phyloP scores from a whole-genome alignment of 2,113 vertebrate species.

The Girardinichthys multiradiatus region DNA sequence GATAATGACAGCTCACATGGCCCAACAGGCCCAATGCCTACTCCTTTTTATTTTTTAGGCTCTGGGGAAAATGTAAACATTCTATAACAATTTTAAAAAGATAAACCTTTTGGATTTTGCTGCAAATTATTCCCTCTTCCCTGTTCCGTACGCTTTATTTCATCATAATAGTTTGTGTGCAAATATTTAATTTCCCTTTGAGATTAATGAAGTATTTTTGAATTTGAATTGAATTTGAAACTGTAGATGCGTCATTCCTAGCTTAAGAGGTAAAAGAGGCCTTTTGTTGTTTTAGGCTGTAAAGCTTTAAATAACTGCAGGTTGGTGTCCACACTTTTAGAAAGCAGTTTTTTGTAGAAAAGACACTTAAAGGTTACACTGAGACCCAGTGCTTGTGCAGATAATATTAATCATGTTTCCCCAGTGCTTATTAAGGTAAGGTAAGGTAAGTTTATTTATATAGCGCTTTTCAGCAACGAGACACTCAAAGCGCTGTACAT shows the following conservation, averaged over 20 bases:
- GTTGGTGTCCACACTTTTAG: not conserved
- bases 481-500: too few relatives aligned
- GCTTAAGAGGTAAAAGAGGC: not conserved
- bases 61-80: not conserved
- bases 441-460: too few relatives aligned
- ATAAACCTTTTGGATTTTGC: not conserved
- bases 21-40: too few relatives aligned
- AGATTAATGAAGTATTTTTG: too few relatives aligned
- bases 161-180: not conserved
- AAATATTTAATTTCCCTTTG: too few relatives aligned
- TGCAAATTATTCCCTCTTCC: not conserved
- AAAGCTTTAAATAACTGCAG: not conserved
- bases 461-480: too few relatives aligned
- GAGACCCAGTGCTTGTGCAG: not conserved
- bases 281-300: not conserved
- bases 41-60: too few relatives aligned
- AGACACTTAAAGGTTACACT: not conserved
- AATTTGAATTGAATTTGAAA: too few relatives aligned
- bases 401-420: too few relatives aligned
- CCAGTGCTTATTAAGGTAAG: conserved; percentile 18
- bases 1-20: too few relatives aligned
- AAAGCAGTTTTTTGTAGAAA: too few relatives aligned
- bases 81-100: not conserved
- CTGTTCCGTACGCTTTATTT: too few relatives aligned
- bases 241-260: not conserved